Percentiles rank a stretch among this genome's conserved stretches.
Conservation (phyloP, 2,888 invertebrate species). For the Lasius platythorax region DNA sequence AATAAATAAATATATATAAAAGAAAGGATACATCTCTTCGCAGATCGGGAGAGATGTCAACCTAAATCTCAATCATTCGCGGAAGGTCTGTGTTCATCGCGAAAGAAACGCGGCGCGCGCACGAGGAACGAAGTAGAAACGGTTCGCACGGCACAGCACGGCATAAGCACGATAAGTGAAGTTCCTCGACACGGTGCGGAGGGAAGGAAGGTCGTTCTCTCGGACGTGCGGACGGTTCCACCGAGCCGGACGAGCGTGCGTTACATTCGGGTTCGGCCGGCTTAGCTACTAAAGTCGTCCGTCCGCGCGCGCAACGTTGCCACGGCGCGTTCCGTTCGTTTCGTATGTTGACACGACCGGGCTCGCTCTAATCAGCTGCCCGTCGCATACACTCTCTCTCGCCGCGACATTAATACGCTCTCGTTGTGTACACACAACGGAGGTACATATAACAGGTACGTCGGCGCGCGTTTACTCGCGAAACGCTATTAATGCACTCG, state of each 20-base stretch:
- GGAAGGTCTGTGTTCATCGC: not conserved
- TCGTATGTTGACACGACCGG: constrained; percentile 72
- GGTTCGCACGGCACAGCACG: constrained; percentile 46
- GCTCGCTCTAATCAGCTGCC: constrained; percentile 67
- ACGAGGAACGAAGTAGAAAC: constrained; percentile 56
- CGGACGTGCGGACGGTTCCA: constrained; percentile 76
- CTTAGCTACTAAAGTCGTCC: constrained; percentile 79
- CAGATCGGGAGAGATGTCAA: not conserved
- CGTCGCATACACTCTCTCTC: constrained; percentile 38
- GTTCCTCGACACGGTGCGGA: constrained; percentile 64
- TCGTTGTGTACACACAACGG: constrained; percentile 25
- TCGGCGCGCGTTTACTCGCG: constrained; percentile 29
- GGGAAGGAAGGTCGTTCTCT: constrained; percentile 75
- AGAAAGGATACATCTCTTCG: not conserved
- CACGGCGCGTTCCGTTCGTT: constrained; percentile 75
- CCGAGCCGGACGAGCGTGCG: constrained; percentile 51
- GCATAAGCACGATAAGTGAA: constrained; percentile 48
- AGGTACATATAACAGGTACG: constrained; percentile 28
- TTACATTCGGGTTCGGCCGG: constrained; percentile 70
- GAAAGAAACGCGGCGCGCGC: constrained; percentile 30
- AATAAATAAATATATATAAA: not conserved
- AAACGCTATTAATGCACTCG: constrained; percentile 24
- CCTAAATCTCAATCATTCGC: not conserved
- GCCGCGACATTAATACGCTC: constrained; percentile 58
- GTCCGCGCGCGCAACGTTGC: constrained; percentile 75